phyloP scores from a whole-genome alignment of 2,113 vertebrate species.

The Pyrgilauda ruficollis region DNA sequence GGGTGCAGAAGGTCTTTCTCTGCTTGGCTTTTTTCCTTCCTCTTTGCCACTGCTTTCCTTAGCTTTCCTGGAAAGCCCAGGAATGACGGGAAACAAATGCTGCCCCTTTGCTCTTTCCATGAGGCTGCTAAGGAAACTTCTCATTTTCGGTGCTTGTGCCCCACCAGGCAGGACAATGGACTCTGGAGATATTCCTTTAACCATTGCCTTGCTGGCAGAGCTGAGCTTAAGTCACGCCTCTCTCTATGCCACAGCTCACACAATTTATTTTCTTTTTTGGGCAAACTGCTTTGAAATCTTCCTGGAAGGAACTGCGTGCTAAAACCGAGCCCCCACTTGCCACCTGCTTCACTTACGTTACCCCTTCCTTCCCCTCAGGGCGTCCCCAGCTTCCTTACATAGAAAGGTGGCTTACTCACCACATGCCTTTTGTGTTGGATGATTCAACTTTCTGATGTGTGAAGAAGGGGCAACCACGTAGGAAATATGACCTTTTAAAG shows the following conservation, averaged over 20 bases:
- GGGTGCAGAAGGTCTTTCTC: neutral
- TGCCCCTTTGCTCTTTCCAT: neutral
- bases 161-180: neutral
- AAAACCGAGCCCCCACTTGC: neutral
- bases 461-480: slow-evolving; percentile 52
- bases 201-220: neutral
- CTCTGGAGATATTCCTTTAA: neutral
- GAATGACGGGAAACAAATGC: neutral
- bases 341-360: neutral
- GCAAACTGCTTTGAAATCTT: slow-evolving; percentile 9
- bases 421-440: slow-evolving; percentile 3
- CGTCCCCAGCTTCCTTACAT: slow-evolving; percentile 33
- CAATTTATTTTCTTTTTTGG: neutral
- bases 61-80: slow-evolving; percentile 27
- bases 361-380: slow-evolving; percentile 48
- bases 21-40: slow-evolving; percentile 14
- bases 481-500: slow-evolving; percentile 23
- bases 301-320: neutral
- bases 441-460: slow-evolving; percentile 51
- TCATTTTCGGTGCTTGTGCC: neutral
- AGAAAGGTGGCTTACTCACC: slow-evolving; percentile 37
- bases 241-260: neutral
- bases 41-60: slow-evolving; percentile 18
- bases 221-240: neutral
- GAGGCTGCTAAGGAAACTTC: slow-evolving; percentile 14